Evolutionary conservation across 2,797 vertebrate species (phyloP).

Genomic region (Mycteria americana): DNA sequence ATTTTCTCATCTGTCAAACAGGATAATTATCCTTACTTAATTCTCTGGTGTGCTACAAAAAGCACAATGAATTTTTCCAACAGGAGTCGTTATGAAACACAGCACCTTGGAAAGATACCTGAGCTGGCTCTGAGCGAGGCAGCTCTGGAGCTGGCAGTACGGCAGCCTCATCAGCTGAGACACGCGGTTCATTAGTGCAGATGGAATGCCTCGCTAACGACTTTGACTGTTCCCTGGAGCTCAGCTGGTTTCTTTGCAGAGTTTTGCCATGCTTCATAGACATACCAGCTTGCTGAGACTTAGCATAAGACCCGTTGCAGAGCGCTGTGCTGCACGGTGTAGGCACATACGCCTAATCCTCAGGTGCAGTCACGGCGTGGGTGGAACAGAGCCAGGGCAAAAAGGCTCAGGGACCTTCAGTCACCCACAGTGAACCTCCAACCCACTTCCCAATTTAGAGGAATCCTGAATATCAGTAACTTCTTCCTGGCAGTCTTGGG

Average conservation of each 20-base stretch:
- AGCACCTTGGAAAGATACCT: not conserved
- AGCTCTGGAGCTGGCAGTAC: not conserved
- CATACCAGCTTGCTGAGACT: not conserved
- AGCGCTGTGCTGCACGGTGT: fast-evolving
- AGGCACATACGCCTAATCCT: not conserved
- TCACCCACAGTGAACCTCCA: not conserved
- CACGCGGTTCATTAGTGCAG: fast-evolving
- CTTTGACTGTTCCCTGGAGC: not conserved
- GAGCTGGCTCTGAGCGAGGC: not conserved
- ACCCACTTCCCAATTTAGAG: not conserved
- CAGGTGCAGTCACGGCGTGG: not conserved
- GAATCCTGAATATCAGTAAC: not conserved
- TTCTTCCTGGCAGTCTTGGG: not conserved
- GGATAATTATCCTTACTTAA: not conserved
- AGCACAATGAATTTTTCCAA: not conserved
- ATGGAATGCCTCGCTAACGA: fast-evolving
- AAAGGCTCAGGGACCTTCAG: not conserved
- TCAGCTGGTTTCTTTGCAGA: not conserved
- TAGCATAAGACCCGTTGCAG: fast-evolving
- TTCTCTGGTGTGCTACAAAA: not conserved
- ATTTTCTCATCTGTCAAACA: not conserved
- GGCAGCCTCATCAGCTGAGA: not conserved
- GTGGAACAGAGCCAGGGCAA: not conserved
- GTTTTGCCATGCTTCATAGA: not conserved
- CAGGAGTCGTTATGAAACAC: not conserved